phyloP scores from a whole-genome alignment of 2,888 invertebrate species.

The Taenaris catops region DNA sequence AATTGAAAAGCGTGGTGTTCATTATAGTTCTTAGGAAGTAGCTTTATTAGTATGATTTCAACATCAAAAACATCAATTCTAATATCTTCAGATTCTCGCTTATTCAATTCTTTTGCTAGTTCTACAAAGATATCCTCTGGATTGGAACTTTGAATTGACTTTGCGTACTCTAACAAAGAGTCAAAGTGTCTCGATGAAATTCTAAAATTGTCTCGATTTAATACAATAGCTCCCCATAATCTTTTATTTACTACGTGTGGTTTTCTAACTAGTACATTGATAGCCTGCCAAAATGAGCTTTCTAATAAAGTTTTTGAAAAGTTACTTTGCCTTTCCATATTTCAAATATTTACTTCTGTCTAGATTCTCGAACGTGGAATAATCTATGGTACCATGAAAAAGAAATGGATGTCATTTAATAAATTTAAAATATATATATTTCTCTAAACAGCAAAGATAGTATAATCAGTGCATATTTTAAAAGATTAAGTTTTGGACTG shows the following conservation, averaged over 20 bases:
- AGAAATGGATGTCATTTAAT: too few species aligned
- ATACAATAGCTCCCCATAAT: conserved; percentile 76
- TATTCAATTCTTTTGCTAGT: conserved; percentile 22
- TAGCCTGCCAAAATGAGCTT: conserved; percentile 80
- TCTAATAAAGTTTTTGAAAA: not conserved
- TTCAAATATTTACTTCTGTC: not conserved
- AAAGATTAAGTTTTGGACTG: too few species aligned
- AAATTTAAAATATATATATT: too few species aligned
- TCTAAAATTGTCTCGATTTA: conserved; percentile 29
- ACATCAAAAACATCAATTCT: conserved; percentile 19
- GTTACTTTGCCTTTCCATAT: conserved; percentile 1
- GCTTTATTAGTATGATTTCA: conserved; percentile 47
- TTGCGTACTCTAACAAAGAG: conserved; percentile 7
- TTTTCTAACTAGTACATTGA: conserved; percentile 82
- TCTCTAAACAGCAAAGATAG: too few species aligned
- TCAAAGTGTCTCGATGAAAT: conserved; percentile 11
- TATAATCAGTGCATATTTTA: too few species aligned
- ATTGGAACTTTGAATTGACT: conserved; percentile 8
- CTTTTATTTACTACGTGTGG: conserved; percentile 87
- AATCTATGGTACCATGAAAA: too few species aligned
- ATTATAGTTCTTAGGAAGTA: conserved; percentile 53
- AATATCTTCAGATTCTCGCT: conserved; percentile 20
- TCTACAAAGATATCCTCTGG: conserved; percentile 13
- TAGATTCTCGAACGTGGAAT: too few species aligned
- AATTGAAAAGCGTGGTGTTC: conserved; percentile 52